Evolutionary conservation across 2,888 invertebrate species (phyloP), one percentile per base, ranked within the genome.

Genomic region (Andrena bucephala): DNA sequence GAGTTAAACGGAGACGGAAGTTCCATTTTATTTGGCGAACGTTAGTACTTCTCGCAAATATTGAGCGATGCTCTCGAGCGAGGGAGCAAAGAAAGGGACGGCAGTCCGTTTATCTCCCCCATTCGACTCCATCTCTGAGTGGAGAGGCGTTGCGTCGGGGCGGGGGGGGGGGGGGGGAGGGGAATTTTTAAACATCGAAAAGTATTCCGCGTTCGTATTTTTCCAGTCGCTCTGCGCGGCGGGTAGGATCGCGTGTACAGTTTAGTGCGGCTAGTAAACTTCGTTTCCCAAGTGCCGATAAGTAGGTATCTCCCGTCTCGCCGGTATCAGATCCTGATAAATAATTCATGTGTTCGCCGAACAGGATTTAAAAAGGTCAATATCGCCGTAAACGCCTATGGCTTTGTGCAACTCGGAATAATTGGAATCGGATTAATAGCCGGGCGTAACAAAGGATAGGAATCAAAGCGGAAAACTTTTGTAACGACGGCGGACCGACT

Each of bases 391-490:
- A 36, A 63, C 29, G 62, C 7, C 20, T 66, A 63, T 77, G 67
- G 60, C 60, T 74, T 77, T 69, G 78, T 65, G 27, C 42, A 68
- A 73, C 65, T 60, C 60, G 72, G 67, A 87, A 80, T 85, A 85
- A 83, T 82, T 87, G 85, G 65, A 83, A 75, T 57, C 65, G 59
- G 42, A 77, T 70, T 82, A 87, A 86, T 87, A 79, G 62, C 20
- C 69, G 75, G 67, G 57, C 50, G 80, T 52, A 75, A 78, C 77
- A 80, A 83, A 82, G 69, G 66, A 24, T 69, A 48, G n/a, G 63
- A 85, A 71, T 85, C 85, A 83, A 87, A 83, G 75, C 69, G 83
- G 69, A 52, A n/a, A 80, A 57, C 79, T 77, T 83, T 71, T 68
- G 63, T 82, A 80, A 77, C 65, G 75, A 82, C 76, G 54, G 57